Evolutionary conservation across 1,140 invertebrate species (phyloP), one percentile per base, ranked within the genome.

Genomic region (Eciton burchellii): DNA sequence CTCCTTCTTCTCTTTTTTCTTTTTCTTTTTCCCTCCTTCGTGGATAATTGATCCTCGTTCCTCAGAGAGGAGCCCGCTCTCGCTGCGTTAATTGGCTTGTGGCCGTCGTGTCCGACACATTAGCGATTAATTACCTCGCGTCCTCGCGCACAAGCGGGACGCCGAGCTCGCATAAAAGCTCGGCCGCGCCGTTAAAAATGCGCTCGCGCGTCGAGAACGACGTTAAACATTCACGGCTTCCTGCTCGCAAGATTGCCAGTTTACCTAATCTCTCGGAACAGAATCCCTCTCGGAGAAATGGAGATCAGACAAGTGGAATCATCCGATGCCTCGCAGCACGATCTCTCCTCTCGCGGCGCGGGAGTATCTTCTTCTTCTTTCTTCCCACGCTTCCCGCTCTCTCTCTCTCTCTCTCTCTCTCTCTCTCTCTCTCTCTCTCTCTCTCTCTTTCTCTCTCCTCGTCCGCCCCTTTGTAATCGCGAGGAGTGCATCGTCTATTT

Each of bases 401-500:
- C 12, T 29, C 16, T 45, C 12, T n/a, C 11, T 24, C 41, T 49
- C 19, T 19, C 26, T 82, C 72, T 19, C 19, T 57, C 45, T 74
- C 49, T 41, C 43, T 16, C 26, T 43, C 47, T 71, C 35, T 21
- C 41, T 35, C 9, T 26, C 45, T 56, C n/a, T 63, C 71, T 77
- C 56, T 60, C 65, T 83, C 21, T 6, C 24, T 6, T 5, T 12
- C 21, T 52, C 14, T 35, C 16, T 45, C 12, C 63, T 5, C 29
- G 14, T 21, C 59, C 29, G 35, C 76, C 77, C 71, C 74, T 81
- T 83, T 89, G 88, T 88, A 88, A 89, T 90, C 84, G 70, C 63
- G 60, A 82, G 76, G 77, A 90, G 89, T 85, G 72, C 63, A 84
- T 79, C 85, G 86, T 89, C 81, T 85, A 89, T 88, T 88, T 82